phyloP scores from a whole-genome alignment of 2,888 invertebrate genomes.

The Heteropelma amictum region DNA sequence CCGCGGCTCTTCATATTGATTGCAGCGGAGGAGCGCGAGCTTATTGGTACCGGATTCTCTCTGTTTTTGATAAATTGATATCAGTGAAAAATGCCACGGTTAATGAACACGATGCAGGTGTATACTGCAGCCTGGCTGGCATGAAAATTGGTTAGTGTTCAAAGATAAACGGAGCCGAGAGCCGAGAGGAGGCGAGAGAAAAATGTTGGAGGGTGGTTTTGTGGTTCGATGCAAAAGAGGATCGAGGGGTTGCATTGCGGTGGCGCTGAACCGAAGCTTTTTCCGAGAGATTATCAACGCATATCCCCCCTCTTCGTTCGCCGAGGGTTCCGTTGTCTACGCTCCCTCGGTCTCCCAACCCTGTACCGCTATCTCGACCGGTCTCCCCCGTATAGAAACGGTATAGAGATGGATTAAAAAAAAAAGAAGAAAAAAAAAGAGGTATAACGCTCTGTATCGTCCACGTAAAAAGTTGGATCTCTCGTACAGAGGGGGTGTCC shows the following conservation, averaged over 20 bases:
- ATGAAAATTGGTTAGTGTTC: slow-evolving; percentile 37
- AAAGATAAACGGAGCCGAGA: slow-evolving; percentile 19
- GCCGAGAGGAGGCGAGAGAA: slow-evolving; percentile 25
- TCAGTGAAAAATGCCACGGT: slow-evolving; percentile 45
- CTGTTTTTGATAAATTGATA: slow-evolving; percentile 62
- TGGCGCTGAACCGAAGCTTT: slow-evolving; percentile 10
- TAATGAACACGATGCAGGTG: slow-evolving; percentile 62
- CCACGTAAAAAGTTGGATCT: too few species aligned
- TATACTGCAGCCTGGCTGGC: background rate
- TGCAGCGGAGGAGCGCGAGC: too few species aligned
- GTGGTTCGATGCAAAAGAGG: slow-evolving; percentile 13
- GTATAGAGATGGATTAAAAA: too few species aligned
- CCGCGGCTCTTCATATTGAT: too few species aligned
- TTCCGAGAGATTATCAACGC: background rate
- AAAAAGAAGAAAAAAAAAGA: too few species aligned
- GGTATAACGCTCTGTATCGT: too few species aligned
- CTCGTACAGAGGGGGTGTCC: background rate
- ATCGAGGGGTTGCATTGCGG: slow-evolving; percentile 9
- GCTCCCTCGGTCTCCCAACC: too few species aligned
- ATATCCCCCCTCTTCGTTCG: background rate
- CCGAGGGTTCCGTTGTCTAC: background rate
- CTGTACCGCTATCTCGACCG: too few species aligned
- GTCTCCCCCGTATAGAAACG: too few species aligned
- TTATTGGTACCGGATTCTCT: background rate
- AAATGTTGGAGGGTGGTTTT: background rate